Conservation (phyloP, 2,113 vertebrate species). For the Loxodonta africana region DNA sequence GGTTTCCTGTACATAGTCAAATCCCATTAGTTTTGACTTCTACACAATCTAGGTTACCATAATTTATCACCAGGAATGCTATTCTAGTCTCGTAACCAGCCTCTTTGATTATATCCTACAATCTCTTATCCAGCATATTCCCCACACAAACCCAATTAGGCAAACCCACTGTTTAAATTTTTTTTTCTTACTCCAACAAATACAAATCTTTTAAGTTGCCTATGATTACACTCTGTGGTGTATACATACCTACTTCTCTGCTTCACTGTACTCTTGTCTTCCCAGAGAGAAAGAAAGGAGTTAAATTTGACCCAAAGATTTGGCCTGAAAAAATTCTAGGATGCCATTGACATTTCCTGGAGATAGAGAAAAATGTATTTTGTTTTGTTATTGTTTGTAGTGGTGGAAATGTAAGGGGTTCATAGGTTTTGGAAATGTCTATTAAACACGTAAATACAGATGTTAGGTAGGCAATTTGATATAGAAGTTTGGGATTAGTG, state of each 20-base stretch:
- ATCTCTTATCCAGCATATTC: background rate
- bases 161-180: background rate
- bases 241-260: background rate
- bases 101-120: background rate
- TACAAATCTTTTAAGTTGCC: background rate
- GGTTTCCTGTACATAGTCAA: background rate
- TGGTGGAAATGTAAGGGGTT: background rate
- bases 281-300: background rate
- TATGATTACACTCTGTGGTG: background rate
- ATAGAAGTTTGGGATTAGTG: background rate
- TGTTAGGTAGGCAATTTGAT: background rate
- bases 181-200: background rate
- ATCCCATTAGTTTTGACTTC: background rate
- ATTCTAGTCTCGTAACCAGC: background rate
- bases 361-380: background rate
- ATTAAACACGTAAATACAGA: background rate
- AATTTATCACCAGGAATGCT: background rate
- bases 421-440: background rate
- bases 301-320: background rate
- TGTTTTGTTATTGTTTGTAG: background rate
- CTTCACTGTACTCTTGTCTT: background rate
- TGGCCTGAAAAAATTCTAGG: background rate
- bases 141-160: background rate
- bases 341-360: background rate
- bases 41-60: background rate